These are phyloP conservation scores for Pleuronectes platessa DNA, from an alignment of 2,113 vertebrate species.

Conservation along the genomic window DNA sequence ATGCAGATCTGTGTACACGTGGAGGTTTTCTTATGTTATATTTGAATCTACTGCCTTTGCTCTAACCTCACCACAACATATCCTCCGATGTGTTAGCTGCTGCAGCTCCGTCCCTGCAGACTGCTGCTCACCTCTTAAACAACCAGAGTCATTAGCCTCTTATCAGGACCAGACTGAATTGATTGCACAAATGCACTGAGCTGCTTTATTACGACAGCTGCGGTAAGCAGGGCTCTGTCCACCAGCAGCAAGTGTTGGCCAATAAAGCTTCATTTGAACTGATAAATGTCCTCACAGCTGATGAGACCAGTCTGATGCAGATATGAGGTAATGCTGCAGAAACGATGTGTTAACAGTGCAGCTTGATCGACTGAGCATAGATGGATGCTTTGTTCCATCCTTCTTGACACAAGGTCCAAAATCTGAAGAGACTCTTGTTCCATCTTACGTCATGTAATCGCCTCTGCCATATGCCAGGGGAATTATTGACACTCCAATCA, in stretches of 20 bases:
- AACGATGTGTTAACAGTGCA: background rate
- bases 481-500: constrained; percentile 51
- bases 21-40: background rate
- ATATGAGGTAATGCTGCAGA: background rate
- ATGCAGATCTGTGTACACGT: background rate
- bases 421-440: constrained; percentile 14
- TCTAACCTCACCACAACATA: background rate
- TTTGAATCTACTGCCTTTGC: constrained; percentile 5
- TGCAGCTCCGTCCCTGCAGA: background rate
- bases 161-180: constrained; percentile 20
- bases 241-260: constrained; percentile 1
- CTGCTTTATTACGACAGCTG: constrained; percentile 32
- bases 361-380: background rate
- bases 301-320: constrained; percentile 1
- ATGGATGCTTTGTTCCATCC: constrained; percentile 9
- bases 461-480: constrained; percentile 41
- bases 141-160: constrained; percentile 8
- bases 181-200: constrained; percentile 26
- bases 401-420: constrained; percentile 18
- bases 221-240: background rate
- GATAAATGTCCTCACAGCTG: constrained; percentile 14
- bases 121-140: constrained; percentile 10
- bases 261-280: background rate
- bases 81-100: too few relatives aligned
- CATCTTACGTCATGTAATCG: constrained; percentile 33